Percentiles rank a stretch among this genome's conserved stretches.
phyloP scores from a whole-genome alignment of 53 echinoderm and acorn worm species.

The Echinometra lucunter region DNA sequence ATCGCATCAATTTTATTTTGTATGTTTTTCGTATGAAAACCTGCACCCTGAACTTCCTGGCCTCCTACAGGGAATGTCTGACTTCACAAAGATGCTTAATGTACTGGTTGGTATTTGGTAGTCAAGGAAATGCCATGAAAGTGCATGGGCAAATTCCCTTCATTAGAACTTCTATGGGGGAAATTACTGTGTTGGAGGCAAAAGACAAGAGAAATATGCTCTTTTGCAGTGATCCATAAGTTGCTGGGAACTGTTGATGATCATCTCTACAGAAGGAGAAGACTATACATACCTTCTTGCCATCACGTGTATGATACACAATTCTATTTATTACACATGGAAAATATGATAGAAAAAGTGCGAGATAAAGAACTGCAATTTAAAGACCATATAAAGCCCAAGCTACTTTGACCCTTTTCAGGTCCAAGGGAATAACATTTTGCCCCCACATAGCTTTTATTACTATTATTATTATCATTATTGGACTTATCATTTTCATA shows the following conservation, averaged over 20 bases:
- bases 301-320: neutral
- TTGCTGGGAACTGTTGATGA: neutral
- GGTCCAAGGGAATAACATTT: neutral
- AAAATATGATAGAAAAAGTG: neutral
- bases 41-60: conserved; percentile 5
- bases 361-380: neutral
- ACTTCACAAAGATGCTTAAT: neutral
- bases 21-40: neutral
- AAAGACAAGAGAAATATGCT: neutral
- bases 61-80: neutral
- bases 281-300: neutral
- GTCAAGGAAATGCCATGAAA: conserved; percentile 1
- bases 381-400: no score
- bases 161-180: neutral
- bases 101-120: neutral
- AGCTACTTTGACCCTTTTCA: neutral
- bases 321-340: neutral
- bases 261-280: neutral
- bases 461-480: no score
- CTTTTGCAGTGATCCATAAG: neutral
- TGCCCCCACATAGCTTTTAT: no score
- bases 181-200: neutral
- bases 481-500: no score
- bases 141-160: conserved; percentile 21
- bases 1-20: neutral